Conservation (phyloP, 2,888 invertebrate genomes). For the Brenthis daphne region DNA sequence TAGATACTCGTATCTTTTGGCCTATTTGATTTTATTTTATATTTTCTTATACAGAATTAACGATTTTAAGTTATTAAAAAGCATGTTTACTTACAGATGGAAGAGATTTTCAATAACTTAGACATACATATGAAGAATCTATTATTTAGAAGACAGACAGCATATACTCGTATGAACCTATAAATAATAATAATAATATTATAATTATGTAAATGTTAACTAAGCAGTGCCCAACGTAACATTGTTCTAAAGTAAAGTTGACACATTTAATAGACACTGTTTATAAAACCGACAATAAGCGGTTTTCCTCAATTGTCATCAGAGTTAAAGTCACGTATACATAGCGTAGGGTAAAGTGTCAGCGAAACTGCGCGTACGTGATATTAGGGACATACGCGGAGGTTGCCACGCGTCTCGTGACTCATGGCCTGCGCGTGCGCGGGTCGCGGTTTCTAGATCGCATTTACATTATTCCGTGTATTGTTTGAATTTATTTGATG, state of each 20-base stretch:
- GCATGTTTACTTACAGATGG: too few species aligned
- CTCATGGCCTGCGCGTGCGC: conserved; percentile 33
- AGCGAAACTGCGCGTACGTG: conserved; percentile 37
- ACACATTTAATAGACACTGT: conserved; percentile 19
- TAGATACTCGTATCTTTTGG: background rate
- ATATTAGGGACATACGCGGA: conserved; percentile 31
- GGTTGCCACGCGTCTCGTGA: conserved; percentile 35
- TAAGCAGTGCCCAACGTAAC: background rate
- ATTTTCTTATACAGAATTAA: too few species aligned
- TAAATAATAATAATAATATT: background rate
- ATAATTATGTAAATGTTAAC: conserved; percentile 1
- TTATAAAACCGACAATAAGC: conserved; percentile 24
- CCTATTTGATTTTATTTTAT: too few species aligned
- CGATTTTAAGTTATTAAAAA: too few species aligned
- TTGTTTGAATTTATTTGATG: background rate
- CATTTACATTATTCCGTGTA: conserved; percentile 4
- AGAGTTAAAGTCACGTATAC: conserved; percentile 37
- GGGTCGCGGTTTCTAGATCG: conserved; percentile 16
- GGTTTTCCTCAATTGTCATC: conserved; percentile 41
- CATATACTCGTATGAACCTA: background rate
- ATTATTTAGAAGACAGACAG: background rate
- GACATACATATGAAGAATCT: too few species aligned
- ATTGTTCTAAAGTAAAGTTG: conserved; percentile 8
- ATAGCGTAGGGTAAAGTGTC: conserved; percentile 37
- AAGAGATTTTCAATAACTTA: too few species aligned